Percentiles rank a stretch among this genome's conserved stretches.
Evolutionary conservation across 2,888 invertebrate species (phyloP).

Genomic region (Dryocosmus kuriphilus): DNA sequence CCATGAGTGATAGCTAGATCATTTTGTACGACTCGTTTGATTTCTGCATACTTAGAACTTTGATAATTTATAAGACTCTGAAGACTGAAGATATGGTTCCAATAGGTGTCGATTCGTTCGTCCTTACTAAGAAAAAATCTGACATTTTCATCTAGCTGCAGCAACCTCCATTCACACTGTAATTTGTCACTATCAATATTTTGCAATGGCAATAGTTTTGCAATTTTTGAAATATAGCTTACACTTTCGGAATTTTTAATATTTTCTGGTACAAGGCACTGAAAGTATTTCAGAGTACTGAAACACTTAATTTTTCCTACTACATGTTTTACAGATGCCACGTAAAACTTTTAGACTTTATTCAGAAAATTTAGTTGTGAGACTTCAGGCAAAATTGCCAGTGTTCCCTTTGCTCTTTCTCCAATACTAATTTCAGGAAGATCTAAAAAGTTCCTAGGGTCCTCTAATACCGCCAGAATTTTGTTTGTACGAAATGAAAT

Average conservation of each 20-base stretch:
- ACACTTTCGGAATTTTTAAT: constrained; percentile 42
- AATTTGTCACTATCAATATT: constrained; percentile 41
- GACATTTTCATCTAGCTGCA: too few relatives aligned
- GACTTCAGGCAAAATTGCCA: neutral
- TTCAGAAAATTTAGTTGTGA: constrained; percentile 2
- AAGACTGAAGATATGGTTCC: constrained; percentile 41
- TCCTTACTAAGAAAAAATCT: too few relatives aligned
- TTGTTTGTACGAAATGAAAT: too few relatives aligned
- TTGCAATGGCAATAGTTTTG: constrained; percentile 42
- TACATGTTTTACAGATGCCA: constrained; percentile 1
- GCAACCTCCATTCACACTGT: constrained; percentile 35
- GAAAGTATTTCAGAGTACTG: constrained; percentile 39
- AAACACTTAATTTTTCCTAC: neutral
- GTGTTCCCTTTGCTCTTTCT: neutral
- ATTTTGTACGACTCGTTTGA: constrained; percentile 40
- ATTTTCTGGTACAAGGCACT: constrained; percentile 42
- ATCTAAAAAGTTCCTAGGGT: constrained; percentile 11
- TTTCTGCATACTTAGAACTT: constrained; percentile 33
- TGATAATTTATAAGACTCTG: constrained; percentile 35
- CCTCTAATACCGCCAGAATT: neutral
- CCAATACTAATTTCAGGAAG: constrained; percentile 2
- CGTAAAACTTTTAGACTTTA: constrained; percentile 25
- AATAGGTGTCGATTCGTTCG: constrained; percentile 25
- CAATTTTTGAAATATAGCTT: constrained; percentile 42
- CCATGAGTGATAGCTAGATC: constrained; percentile 40